Evolutionary conservation across 2,113 vertebrate genomes (phyloP), one percentile per base, ranked within the genome.

Genomic region (Casuarius casuarius): DNA sequence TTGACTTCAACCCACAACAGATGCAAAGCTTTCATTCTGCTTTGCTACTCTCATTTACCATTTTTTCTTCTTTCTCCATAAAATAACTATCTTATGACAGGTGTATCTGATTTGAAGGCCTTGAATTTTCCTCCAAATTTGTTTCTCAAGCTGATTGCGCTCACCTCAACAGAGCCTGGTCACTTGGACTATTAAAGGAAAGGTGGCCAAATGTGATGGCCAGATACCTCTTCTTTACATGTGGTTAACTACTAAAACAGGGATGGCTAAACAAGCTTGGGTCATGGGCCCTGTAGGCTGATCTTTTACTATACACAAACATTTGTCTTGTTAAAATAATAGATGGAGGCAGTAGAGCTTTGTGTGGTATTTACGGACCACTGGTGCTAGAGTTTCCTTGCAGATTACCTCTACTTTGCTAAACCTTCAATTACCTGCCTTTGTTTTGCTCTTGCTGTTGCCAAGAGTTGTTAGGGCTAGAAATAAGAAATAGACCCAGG

Each of bases 371-470:
- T 63, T 84, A 40, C 0, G 3, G 48, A 77, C 58, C 8, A 63
- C 18, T 15, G 72, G 52, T 61, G 21, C 7, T 70, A 40, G 9
- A 91, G 63, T 40, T 84, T 86, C 40, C 46, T 80, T 74, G 40
- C 21, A 71, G 25, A 59, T 75, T 59, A 2, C 17, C 65, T 92
- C 31, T 48, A 2, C 65, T 63, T 72, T 70, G 20, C 38, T 95
- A 71, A 81, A 75, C 7, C 28, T 94, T 79, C 42, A 51, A 44
- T 28, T 93, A 87, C 2, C 5, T 97, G 51, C 76, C 82, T 89
- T 84, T 75, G 33, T 65, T 84, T 97, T 88, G 75, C 49, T 89
- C 93, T 82, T 90, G 54, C 52, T 81, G 70, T 95, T 96, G 73
- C 95, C 85, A 96, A 92, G 93, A 59, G 33, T 92, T 94, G 49